A percentile compares a stretch with the other conserved stretches of the same genome.
These are phyloP conservation scores for Danio kyathit DNA, from an alignment of 2,797 vertebrate genomes.

Conservation along the genomic window DNA sequence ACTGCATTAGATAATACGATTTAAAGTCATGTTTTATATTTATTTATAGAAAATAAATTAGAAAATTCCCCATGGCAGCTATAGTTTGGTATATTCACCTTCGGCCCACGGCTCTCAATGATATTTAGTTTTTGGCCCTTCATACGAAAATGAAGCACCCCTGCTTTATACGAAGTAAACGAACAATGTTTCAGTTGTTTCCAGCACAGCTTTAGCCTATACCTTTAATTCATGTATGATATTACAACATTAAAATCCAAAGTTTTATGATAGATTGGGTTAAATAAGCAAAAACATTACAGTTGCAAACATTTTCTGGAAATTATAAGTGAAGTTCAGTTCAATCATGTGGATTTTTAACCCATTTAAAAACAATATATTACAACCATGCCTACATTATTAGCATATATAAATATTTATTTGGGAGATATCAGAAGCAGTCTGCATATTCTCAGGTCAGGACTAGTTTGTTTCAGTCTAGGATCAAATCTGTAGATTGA, in stretches of 20 bases:
- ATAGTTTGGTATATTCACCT: too few species aligned
- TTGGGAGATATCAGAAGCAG: not conserved
- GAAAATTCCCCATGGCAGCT: too few species aligned
- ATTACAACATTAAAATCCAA: not conserved
- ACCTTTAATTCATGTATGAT: not conserved
- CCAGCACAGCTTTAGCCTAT: not conserved
- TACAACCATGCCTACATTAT: conserved; percentile 15
- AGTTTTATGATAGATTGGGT: not conserved
- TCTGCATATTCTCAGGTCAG: not conserved
- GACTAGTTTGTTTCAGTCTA: not conserved
- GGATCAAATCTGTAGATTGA: too few species aligned
- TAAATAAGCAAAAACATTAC: not conserved
- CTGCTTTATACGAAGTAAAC: too few species aligned
- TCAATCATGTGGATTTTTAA: not conserved
- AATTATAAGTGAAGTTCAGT: not conserved
- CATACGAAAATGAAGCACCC: too few species aligned
- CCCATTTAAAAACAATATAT: not conserved
- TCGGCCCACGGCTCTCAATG: too few species aligned
- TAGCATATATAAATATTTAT: not conserved
- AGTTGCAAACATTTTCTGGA: not conserved
- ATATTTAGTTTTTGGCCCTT: too few species aligned
- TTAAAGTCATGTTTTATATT: too few species aligned
- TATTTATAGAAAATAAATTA: too few species aligned
- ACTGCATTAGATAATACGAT: too few species aligned
- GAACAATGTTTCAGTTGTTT: not conserved